Conservation (phyloP, 2,888 invertebrate species). For the Pyrrhia umbra region DNA sequence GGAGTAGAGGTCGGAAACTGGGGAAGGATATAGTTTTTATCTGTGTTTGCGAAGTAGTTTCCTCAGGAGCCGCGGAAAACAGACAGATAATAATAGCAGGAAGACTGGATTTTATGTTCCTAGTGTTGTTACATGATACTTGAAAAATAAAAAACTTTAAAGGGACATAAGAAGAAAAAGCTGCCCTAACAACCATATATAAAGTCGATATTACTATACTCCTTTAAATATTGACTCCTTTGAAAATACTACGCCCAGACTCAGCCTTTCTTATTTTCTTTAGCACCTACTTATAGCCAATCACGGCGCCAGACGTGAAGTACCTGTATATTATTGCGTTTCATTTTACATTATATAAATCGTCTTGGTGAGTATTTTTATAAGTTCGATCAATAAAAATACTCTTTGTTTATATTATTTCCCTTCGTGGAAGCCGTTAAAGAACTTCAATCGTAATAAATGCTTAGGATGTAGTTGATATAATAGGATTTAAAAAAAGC, state of each 20-base stretch:
- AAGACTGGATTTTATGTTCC: neutral
- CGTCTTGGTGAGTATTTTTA: neutral
- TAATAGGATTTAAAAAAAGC: neutral
- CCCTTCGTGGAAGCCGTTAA: neutral
- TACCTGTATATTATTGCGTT: neutral
- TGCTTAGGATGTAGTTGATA: neutral
- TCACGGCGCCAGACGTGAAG: neutral
- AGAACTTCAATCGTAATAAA: neutral
- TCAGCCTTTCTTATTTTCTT: neutral
- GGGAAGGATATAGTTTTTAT: too few species aligned
- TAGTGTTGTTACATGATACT: neutral
- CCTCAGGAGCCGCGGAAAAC: too few species aligned
- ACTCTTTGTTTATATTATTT: neutral
- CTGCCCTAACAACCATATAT: neutral
- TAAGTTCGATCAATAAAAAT: constrained; percentile 4
- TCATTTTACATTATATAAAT: neutral
- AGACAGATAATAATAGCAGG: too few species aligned
- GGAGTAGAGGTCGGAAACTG: too few species aligned
- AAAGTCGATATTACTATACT: neutral
- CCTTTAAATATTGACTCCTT: neutral
- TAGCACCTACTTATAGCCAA: neutral
- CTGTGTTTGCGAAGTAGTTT: too few species aligned
- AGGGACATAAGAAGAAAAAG: neutral
- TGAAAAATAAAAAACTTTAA: neutral
- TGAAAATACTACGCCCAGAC: neutral